Base-by-base conservation (phyloP, 1,140 invertebrate genomes). In the Camponotus pennsylvanicus region DNA sequence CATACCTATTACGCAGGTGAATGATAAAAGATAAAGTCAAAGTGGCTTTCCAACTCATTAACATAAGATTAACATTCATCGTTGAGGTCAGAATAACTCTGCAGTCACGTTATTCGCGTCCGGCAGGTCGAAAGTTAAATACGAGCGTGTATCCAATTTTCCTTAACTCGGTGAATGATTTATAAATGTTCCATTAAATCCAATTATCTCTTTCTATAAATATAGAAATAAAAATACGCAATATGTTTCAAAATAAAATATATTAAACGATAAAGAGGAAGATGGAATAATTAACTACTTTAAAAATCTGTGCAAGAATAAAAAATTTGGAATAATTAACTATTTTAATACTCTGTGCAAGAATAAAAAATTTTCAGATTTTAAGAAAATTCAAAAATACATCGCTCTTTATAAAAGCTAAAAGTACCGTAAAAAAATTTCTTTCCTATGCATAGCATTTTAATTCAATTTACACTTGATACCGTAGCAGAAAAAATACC, bases 21-120 rank as follows among this genome's bases (percentile, higher is more conserved):
- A 57, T 45, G 79, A 49, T 83, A 45, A 61, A 49, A 83, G 40
- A 83, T 83, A 83, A 83, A 83, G 79, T 73, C 42, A 3, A 21
- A 7, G 27, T n/a, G n/a, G 55, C 15, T 61, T 45, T 40, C 67
- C 21, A 27, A 61, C 55, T 83, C 40, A 73, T 83, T 83, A 83
- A 75, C 79, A 75, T 73, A 73, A 45, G 79, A 61, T 73, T 75
- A 75, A 83, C 52, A 83, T 73, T 80, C 55, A 73, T 73, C 67
- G 52, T 75, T 45, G 40, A 7, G 27, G 37, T 73, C 69, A 15
- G 67, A 45, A 13, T 49, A 61, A 73, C 37, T 45, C 4, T 21
- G 64, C 21, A 32, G 5, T 21, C n/a, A 75, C 49, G 66, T 70
- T 32, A 80, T n/a, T 45, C 21, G 40, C 21, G 5, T 71, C 45